Conservation (phyloP, 2,113 vertebrate genomes). For the Chamaetylas fuelleborni region DNA sequence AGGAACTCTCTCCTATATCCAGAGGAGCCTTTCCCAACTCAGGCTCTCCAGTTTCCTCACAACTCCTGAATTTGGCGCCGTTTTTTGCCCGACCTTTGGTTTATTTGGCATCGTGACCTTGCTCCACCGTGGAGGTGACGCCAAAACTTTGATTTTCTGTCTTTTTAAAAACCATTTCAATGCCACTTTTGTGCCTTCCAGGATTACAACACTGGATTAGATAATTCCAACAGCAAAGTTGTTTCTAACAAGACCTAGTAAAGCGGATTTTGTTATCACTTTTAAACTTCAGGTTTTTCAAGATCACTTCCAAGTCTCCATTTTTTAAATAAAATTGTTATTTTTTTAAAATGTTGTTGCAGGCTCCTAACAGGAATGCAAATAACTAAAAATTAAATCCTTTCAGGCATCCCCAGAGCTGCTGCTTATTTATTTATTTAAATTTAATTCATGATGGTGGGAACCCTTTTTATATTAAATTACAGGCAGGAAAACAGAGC, state of each 20-base stretch:
- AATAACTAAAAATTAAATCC: constrained; percentile 3
- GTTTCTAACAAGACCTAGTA: too few relatives aligned
- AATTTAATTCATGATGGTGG: neutral
- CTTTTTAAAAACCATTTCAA: neutral
- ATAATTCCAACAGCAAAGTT: neutral
- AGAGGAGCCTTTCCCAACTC: neutral
- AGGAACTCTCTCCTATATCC: neutral
- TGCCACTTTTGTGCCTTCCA: neutral
- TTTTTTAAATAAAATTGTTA: neutral
- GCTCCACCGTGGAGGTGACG: neutral
- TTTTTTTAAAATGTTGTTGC: neutral
- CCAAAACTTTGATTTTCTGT: neutral
- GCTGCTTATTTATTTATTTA: constrained; percentile 23
- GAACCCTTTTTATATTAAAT: neutral
- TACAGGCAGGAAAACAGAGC: neutral
- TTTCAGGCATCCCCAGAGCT: neutral
- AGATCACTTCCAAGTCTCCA: neutral
- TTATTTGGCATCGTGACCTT: accelerated
- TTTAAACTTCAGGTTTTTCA: neutral
- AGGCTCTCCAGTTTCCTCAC: neutral
- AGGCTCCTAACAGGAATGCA: neutral
- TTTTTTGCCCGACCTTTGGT: neutral
- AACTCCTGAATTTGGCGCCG: accelerated
- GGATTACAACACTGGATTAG: neutral
- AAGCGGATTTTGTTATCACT: neutral